These are phyloP conservation scores for Rhyzopertha dominica DNA, from an alignment of 1,140 invertebrate genomes.

Conservation along the genomic window DNA sequence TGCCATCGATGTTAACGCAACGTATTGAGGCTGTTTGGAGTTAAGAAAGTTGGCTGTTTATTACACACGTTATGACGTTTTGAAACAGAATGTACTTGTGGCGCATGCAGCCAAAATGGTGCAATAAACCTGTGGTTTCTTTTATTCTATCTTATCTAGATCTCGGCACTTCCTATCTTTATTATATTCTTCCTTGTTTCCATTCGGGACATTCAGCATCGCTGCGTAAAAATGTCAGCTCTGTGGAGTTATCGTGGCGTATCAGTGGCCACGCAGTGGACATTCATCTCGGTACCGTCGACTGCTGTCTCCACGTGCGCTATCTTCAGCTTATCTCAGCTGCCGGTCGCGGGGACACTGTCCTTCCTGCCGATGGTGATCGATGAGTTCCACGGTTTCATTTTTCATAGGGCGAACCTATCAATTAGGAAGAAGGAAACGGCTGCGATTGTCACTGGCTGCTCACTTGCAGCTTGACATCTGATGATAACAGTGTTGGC, in stretches of 20 bases:
- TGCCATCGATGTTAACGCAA: no score
- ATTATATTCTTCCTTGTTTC: constrained; percentile 4
- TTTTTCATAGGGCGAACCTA: neutral
- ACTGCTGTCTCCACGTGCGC: constrained; percentile 11
- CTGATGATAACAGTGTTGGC: neutral
- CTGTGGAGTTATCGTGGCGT: constrained; percentile 5
- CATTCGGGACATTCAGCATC: no score
- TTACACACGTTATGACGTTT: no score
- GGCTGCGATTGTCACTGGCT: neutral
- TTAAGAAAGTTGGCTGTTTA: no score
- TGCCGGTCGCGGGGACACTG: constrained; percentile 8
- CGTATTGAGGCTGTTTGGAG: no score
- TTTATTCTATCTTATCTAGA: no score
- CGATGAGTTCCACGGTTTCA: constrained; percentile 2
- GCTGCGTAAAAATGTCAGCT: constrained; percentile 12
- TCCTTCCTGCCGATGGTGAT: constrained; percentile 2
- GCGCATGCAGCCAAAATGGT: no score
- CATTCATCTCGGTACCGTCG: constrained; percentile 14
- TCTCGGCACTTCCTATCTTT: constrained; percentile 16
- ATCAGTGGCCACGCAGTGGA: constrained; percentile 8
- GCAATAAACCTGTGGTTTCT: no score
- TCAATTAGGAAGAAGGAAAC: neutral
- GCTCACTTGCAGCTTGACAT: neutral
- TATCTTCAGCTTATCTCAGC: constrained; percentile 3
- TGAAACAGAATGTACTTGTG: no score